Base-by-base conservation (phyloP, 2,797 vertebrate species). In the Urophycis tenuis region DNA sequence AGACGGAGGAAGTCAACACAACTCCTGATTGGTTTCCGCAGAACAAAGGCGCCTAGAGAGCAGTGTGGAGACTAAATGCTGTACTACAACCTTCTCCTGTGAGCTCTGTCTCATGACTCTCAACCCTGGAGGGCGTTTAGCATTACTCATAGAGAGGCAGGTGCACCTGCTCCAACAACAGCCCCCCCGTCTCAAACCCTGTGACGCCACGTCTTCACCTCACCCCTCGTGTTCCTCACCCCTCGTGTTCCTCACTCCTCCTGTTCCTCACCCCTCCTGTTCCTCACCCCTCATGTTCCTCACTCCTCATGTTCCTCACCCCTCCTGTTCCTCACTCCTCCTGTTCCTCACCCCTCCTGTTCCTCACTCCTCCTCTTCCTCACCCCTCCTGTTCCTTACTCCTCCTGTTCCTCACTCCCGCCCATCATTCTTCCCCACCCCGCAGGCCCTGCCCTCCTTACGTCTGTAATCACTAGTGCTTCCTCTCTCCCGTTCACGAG, bases 131-230 rank as follows among this genome's bases (percentile, higher is more conserved):
- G 84, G 85, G 81, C 77, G 14, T 83, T 88, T 74, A 49, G 77
- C n/a, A 79, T 91, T 88, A 88, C 84, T 77, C 76, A 81, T 88
- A 89, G 80, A 70, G 25, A 79, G 81, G 80, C 86, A 83, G 86
- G 78, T 78, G 84, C 83, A 78, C 84, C 82, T 84, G 85, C 88
- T 89, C 81, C 84, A 86, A 29, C 85, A 84, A 88, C 78, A 64
- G 84, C 82, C 75, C 80, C 8, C 71, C 81, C 34, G 81, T 81
- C 74, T 78, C 75, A 79, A 83, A 31, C 22, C 71, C 83, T 79
- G 75, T 75, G 82, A 86, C 19, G 72, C 5, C 53, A 25, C 81
- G 71, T 72, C 87, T 82, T 88, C 84, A n/a, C 78, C 86, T 78
- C 76, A 12, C 39, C 17, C 39, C 39, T 14, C 14, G 39, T 12